Base-by-base conservation (phyloP, 2,888 invertebrate genomes). In the Apotomis capreana region DNA sequence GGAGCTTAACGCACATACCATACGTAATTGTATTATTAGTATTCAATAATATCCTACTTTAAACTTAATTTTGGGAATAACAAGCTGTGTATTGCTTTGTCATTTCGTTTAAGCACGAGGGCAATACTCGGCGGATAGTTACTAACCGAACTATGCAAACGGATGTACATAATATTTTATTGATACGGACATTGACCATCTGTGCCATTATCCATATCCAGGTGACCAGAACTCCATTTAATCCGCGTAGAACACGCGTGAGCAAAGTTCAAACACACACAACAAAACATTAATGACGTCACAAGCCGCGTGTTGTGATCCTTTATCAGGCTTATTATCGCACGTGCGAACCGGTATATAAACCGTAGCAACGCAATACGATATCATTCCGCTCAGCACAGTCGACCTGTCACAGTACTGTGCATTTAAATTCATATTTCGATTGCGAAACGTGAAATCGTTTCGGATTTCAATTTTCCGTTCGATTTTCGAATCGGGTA, bases 331-430 rank as follows among this genome's bases (percentile, higher is more conserved):
- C 83, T 83, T 77, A 81, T 64, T 76, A 77, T 64, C 74, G 81
- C 87, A 87, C 88, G 87, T 87, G 87, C 77, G 75, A n/a, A 44
- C 15, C 12, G 3, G 69, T 86, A 86, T 88, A 88, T 81, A 88
- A 84, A 76, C 74, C 59, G 57, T 6, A 70, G 65, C 51, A 44
- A 10, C 13, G 73, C 61, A 10, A 15, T 54, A 46, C 36, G 52
- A 51, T 49, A 73, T 52, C 69, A 76, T 70, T 73, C 70, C 26
- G n/a, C 60, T 10, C 55, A 60, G 36, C 69, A 55, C 55, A 40
- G 49, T 26, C 60, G 26, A 57, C 46, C 60, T 36, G 57, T 57
- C 69, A 54, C 65, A 57, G 64, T 49, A n/a, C 59, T 26, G 36
- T 64, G 49, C 52, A 58, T 40, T 60, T 36, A 44, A 64, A 70